Percentiles rank a stretch among this genome's conserved stretches.
Evolutionary conservation across 1,140 invertebrate genomes (phyloP).

Genomic region (Lineus longissimus): DNA sequence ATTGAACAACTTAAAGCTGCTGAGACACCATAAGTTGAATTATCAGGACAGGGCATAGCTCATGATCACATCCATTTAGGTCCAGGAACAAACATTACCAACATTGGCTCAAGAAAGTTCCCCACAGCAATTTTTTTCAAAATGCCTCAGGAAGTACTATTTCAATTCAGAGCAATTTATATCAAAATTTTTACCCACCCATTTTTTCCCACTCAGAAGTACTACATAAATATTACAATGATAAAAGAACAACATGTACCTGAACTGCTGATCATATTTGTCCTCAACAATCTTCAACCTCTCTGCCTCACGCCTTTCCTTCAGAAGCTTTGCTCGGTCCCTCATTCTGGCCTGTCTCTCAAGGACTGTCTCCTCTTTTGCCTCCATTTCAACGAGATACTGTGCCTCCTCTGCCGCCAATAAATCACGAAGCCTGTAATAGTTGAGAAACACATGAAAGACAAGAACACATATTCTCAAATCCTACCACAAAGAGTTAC

Average conservation of each 20-base stretch:
- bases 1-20: neutral
- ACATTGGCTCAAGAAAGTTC: too few relatives aligned
- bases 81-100: too few relatives aligned
- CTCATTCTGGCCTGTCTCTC: constrained; percentile 53
- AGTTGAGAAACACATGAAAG: neutral
- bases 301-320: constrained; percentile 48
- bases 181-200: too few relatives aligned
- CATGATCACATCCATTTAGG: too few relatives aligned
- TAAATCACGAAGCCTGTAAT: constrained; percentile 37
- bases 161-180: too few relatives aligned
- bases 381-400: constrained; percentile 45
- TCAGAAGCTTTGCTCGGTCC: constrained; percentile 46
- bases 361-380: constrained; percentile 43
- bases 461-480: constrained; percentile 1
- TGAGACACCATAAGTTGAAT: too few relatives aligned
- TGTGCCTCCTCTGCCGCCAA: constrained; percentile 38
- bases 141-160: too few relatives aligned
- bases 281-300: constrained; percentile 46
- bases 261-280: constrained; percentile 51
- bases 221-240: too few relatives aligned
- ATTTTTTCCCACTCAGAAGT: too few relatives aligned
- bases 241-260: constrained; percentile 25
- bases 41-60: too few relatives aligned
- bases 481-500: neutral
- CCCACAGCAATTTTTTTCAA: too few relatives aligned